Evolutionary conservation across 2,797 vertebrate genomes (phyloP), one percentile per base, ranked within the genome.

Genomic region (Sternotherus odoratus): DNA sequence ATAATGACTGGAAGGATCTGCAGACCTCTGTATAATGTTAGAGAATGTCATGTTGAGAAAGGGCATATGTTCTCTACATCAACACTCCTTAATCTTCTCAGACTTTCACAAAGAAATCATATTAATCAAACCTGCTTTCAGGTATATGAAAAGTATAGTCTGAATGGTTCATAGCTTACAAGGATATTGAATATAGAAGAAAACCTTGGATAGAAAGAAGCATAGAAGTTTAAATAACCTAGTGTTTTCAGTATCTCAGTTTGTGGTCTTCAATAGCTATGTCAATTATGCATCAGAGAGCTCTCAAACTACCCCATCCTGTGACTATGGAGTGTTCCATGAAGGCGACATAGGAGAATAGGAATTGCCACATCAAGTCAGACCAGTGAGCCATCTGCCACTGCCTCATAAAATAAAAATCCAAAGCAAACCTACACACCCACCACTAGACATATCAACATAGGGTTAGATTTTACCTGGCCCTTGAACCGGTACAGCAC

Each of bases 81-180:
- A 96, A 84, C 94, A 94, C 96, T 98, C 95, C 97, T 97, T 98
- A 98, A 98, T 98, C 98, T 98, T 98, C 97, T 98, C 97, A 97
- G 96, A 96, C 97, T 98, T 97, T 97, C 96, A 98, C 97, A 98
- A 97, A 98, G 97, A 97, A 98, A 97, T 98, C 95, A 98, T 96
- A 97, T 98, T 98, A 98, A 98, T 98, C 96, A 98, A 98, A 98
- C 98, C 98, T 97, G 85, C 97, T 98, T 98, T 97, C 95, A 98
- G 90, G 90, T 96, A 11, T 97, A 96, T 95, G 94, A 98, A 98
- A 98, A 97, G 96, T 97, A 63, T 93, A 89, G 91, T 93, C 95
- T 97, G 96, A 98, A 97, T 97, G 97, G 97, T 96, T 97, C 97
- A 96, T n/a, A 86, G 96, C 96, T 97, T 97, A 93, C 95, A 93